These are phyloP conservation scores for Psococerastis gibbosa DNA, from an alignment of 2,888 invertebrate species.

Conservation along the genomic window DNA sequence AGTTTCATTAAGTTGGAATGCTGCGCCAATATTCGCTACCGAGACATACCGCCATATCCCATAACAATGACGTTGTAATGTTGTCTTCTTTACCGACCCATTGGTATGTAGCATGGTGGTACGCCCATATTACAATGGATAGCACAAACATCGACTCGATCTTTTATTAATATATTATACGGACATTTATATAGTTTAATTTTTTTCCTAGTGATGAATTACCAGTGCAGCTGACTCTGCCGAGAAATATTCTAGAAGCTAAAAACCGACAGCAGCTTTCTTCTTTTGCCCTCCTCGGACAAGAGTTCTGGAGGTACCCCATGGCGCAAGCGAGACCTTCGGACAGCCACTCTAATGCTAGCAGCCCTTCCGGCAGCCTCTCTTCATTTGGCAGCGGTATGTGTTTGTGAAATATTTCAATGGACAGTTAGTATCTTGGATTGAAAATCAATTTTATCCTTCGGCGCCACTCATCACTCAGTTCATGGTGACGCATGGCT, in stretches of 20 bases:
- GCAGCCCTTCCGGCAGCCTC: conserved; percentile 43
- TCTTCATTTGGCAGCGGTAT: conserved; percentile 47
- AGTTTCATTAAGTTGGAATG: no score
- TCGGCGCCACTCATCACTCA: neutral
- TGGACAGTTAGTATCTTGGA: neutral
- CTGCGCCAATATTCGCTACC: no score
- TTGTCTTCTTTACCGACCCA: no score
- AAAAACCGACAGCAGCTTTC: conserved; percentile 79
- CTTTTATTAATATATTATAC: no score
- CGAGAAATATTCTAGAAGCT: conserved; percentile 68
- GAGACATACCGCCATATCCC: no score
- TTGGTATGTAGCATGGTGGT: no score
- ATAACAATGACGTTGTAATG: no score
- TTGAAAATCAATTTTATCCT: neutral
- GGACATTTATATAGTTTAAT: no score
- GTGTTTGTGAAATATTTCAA: conserved; percentile 15
- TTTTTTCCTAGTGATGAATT: conserved; percentile 86
- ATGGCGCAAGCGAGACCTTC: conserved; percentile 50
- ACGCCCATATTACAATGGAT: no score
- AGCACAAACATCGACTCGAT: no score
- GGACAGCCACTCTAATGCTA: conserved; percentile 25
- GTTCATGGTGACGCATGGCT: neutral
- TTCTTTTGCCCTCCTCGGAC: conserved; percentile 75
- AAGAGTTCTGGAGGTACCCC: conserved; percentile 40
- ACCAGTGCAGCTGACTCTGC: conserved; percentile 73